phyloP scores from a whole-genome alignment of 2,113 vertebrate genomes.

The Forbesichthys agassizii region DNA sequence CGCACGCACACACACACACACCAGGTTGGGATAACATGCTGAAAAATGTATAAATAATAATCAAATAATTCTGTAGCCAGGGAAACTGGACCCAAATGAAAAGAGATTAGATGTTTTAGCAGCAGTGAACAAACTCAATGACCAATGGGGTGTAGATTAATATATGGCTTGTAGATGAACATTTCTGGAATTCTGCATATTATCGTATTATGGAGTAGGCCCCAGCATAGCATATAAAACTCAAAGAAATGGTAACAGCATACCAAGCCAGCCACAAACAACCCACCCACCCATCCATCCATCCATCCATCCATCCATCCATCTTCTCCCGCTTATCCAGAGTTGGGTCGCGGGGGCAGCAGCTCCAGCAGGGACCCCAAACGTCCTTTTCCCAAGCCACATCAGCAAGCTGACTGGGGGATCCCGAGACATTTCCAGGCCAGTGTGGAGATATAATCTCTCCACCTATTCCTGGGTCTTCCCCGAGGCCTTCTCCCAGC shows the following conservation, averaged over 20 bases:
- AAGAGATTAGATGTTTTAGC: constrained; percentile 45
- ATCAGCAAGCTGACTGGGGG: too few species aligned
- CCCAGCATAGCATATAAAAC: constrained; percentile 66
- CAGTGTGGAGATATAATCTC: too few species aligned
- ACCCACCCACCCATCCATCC: constrained; percentile 1
- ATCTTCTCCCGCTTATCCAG: background rate
- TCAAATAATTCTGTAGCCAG: constrained; percentile 19
- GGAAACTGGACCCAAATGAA: constrained; percentile 42
- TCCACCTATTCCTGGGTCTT: too few species aligned
- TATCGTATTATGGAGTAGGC: constrained; percentile 65
- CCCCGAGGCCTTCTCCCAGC: too few species aligned
- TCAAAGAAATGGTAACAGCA: constrained; percentile 51
- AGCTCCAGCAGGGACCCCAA: too few species aligned
- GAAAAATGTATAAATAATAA: constrained; percentile 34
- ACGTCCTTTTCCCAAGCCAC: too few species aligned
- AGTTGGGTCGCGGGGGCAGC: background rate
- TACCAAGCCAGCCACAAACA: constrained; percentile 34
- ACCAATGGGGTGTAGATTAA: constrained; percentile 8
- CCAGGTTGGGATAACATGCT: constrained; percentile 2
- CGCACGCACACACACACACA: background rate
- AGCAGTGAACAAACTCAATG: constrained; percentile 39
- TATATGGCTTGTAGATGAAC: constrained; percentile 67
- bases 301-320: too few species aligned
- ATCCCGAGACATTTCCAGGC: too few species aligned
- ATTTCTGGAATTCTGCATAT: constrained; percentile 78